These are phyloP conservation scores for Rhabdomys pumilio DNA, from an alignment of 2,797 vertebrate species.

Conservation along the genomic window DNA sequence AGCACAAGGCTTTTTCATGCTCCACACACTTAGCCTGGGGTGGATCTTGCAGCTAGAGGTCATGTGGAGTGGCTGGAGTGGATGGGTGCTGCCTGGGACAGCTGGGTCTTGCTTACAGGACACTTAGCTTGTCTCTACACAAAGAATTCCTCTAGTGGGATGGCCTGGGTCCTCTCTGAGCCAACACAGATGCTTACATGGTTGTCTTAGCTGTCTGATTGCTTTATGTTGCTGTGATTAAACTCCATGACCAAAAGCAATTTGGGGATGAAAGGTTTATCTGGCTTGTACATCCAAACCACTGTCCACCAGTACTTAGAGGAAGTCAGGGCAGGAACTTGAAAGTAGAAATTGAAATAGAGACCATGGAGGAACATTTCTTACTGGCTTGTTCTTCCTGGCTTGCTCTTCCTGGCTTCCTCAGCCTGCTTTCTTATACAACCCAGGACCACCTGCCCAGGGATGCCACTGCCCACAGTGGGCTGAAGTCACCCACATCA, in stretches of 20 bases:
- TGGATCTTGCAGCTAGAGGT: too few species aligned
- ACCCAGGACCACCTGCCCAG: neutral
- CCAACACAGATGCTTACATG: too few species aligned
- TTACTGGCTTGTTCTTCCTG: neutral
- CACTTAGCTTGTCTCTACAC: neutral
- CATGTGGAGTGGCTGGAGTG: neutral
- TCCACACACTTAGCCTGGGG: accelerated
- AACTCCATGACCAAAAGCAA: neutral
- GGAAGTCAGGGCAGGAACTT: neutral
- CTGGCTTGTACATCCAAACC: neutral
- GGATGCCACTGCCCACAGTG: neutral
- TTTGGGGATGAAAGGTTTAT: neutral
- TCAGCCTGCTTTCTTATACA: neutral
- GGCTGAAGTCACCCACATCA: neutral
- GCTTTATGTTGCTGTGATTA: neutral
- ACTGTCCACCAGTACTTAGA: neutral
- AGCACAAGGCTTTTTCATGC: neutral
- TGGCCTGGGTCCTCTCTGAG: neutral
- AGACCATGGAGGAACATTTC: neutral
- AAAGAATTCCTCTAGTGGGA: neutral
- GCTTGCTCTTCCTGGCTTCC: neutral
- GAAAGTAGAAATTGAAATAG: neutral
- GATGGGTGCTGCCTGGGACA: neutral
- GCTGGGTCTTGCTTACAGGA: neutral
- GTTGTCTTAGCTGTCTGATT: neutral